Evolutionary conservation across 2,888 invertebrate species (phyloP), one percentile per base, ranked within the genome.

Genomic region (Standfussiana lucernea): DNA sequence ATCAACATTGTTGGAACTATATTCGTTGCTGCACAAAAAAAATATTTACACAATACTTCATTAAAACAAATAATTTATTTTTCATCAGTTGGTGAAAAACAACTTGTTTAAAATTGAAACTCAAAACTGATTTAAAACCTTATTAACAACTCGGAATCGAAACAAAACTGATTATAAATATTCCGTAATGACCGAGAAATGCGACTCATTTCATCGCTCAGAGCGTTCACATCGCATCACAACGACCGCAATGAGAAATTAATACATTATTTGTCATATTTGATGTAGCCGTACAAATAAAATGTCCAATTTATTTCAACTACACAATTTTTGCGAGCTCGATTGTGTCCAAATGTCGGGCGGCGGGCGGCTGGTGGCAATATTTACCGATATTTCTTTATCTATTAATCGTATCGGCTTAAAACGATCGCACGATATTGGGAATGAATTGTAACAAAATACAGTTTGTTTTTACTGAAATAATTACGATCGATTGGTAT

Each of bases 381-480:
- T 85, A 78, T 84, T 79, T 75, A 66, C 72, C 72, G 75, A 82
- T 84, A 85, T 80, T 79, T 85, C 76, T 87, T 79, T 83, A 83
- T 81, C 80, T 83, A 81, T 88, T 79, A 85, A 88, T 84, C 80
- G 81, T 77, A 84, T 84, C 75, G 75, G 85, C 74, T 85, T 82
- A 70, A 71, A 87, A 69, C 79, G 76, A 79, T 83, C 75, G 71
- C 69, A 32, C 56, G 72, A 70, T 82, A 75, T 75, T 67, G 77
- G 71, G 21, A 76, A 73, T 64, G 65, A 79, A 82, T 82, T 72
- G 77, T 75, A 75, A 72, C 75, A 75, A 79, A 76, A 77, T 70
- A 75, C n/a, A 40, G 72, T 73, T 77, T 59, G 59, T 69, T 83
- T 75, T 75, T 64, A 61, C 62, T 71, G 68, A 62, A 68, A 71